Evolutionary conservation across 2,113 vertebrate genomes (phyloP).

Genomic region (Corvus cornix): DNA sequence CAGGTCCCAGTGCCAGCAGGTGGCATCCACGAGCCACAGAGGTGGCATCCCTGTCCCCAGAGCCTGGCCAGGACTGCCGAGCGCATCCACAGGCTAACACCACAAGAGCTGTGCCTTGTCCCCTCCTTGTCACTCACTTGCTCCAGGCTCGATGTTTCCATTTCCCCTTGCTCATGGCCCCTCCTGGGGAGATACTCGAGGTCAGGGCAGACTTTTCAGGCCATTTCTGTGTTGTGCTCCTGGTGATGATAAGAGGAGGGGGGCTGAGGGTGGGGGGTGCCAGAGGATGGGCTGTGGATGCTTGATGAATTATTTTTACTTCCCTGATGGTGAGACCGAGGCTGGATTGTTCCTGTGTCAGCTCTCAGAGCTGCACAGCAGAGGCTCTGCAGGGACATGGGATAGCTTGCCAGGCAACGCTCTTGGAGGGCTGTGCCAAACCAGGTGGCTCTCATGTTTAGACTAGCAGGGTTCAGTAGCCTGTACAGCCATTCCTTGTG

Average conservation of each 20-base stretch:
- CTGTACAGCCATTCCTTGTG: neutral
- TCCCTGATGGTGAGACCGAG: neutral
- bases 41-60: neutral
- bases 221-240: neutral
- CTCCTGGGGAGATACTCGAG: neutral
- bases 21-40: neutral
- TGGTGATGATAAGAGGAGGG: neutral
- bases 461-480: neutral
- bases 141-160: neutral
- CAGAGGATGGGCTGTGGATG: neutral
- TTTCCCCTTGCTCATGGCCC: neutral
- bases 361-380: neutral
- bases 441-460: neutral
- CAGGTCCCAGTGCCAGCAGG: neutral
- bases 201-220: neutral
- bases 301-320: neutral
- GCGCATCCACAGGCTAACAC: accelerated
- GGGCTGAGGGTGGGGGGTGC: neutral
- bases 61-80: accelerated
- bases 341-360: neutral
- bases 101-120: neutral
- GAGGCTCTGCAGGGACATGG: neutral
- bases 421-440: neutral
- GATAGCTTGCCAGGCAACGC: neutral
- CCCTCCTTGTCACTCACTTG: neutral